A percentile compares a stretch with the other conserved stretches of the same genome.
Evolutionary conservation across 2,797 vertebrate genomes (phyloP).

Genomic region (Acanthopagrus latus): DNA sequence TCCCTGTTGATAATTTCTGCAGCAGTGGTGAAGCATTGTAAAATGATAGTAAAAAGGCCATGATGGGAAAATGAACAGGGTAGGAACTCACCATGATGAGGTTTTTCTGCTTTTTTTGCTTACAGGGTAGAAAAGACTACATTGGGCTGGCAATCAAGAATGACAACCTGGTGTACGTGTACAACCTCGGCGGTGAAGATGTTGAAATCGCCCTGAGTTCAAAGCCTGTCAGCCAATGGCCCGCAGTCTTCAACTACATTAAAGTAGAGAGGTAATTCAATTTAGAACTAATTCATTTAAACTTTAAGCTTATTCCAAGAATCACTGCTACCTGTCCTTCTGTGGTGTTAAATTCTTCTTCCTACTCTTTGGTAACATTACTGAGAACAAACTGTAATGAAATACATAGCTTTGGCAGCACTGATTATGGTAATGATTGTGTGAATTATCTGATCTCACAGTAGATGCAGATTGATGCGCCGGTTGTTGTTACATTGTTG

Average conservation of each 20-base stretch:
- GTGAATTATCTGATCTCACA: no score
- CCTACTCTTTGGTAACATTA: background rate
- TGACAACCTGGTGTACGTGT: slow-evolving; percentile 94
- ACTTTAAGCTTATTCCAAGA: background rate
- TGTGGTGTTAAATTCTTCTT: no score
- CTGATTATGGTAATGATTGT: background rate
- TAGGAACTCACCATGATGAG: background rate
- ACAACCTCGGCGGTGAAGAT: slow-evolving; percentile 92
- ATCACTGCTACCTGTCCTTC: background rate
- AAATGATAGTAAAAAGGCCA: background rate
- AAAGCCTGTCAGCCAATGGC: slow-evolving; percentile 97
- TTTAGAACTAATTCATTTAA: background rate
- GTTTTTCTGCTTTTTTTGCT: slow-evolving; percentile 23
- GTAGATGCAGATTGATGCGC: no score
- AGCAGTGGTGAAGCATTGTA: background rate
- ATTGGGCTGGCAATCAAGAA: slow-evolving; percentile 97
- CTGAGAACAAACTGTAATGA: background rate
- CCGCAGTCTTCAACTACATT: slow-evolving; percentile 94
- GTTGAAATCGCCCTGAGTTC: slow-evolving; percentile 95
- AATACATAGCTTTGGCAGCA: no score
- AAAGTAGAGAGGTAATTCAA: slow-evolving; percentile 93
- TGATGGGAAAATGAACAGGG: slow-evolving; percentile 8
- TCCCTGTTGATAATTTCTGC: background rate
- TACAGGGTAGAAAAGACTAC: slow-evolving; percentile 92
- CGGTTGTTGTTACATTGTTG: no score